A percentile compares a stretch with the other conserved stretches of the same genome.
Conservation (phyloP, 2,797 vertebrate species). For the Pseudochaenichthys georgianus region DNA sequence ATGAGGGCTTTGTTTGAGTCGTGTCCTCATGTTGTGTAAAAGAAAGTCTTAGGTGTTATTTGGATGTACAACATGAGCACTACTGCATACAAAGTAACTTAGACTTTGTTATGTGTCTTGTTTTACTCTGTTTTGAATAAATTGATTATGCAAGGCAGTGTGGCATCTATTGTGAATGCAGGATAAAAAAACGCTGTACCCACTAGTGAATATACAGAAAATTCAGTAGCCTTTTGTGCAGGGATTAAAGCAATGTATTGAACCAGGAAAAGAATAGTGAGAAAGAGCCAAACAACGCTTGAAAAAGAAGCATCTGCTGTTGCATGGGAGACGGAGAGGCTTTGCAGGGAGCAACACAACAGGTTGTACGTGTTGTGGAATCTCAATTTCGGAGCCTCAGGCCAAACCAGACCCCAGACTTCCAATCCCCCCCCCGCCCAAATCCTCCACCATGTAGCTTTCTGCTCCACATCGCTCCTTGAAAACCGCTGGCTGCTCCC, state of each 20-base stretch:
- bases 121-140: not conserved
- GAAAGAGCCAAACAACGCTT: not conserved
- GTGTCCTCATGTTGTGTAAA: not conserved
- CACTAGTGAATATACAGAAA: not conserved
- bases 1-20: not conserved
- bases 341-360: constrained; percentile 42
- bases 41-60: not conserved
- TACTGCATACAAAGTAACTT: not conserved
- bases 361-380: constrained; percentile 61
- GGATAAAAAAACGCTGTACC: not conserved
- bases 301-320: constrained; percentile 11
- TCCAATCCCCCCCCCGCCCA: not conserved
- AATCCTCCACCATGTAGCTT: constrained; percentile 36
- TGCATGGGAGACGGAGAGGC: constrained; percentile 1
- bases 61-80: not conserved
- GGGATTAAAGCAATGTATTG: not conserved
- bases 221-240: not conserved
- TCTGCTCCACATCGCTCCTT: constrained; percentile 76
- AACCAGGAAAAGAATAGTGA: not conserved
- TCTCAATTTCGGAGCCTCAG: constrained; percentile 68
- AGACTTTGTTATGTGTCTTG: constrained; percentile 5
- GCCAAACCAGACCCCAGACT: constrained; percentile 58
- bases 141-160: not conserved
- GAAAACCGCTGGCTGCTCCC: constrained; percentile 75
- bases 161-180: not conserved